Evolutionary conservation across 2,888 invertebrate genomes (phyloP).

Genomic region (Villa cingulata): DNA sequence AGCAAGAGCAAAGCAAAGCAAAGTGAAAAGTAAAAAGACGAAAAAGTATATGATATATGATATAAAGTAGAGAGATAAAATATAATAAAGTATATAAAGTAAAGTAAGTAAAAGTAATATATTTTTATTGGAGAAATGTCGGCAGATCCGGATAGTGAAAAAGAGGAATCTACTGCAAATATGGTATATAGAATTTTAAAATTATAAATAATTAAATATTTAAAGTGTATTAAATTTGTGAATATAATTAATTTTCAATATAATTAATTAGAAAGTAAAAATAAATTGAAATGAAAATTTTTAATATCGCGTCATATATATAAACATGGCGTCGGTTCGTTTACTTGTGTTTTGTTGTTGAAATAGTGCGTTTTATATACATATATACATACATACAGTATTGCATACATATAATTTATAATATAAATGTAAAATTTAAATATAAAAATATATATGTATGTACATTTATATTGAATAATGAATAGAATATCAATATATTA

Average conservation of each 20-base stretch:
- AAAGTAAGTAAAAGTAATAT: no score
- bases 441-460: not conserved
- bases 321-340: not conserved
- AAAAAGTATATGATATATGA: no score
- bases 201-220: not conserved
- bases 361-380: not conserved
- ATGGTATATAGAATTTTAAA: not conserved
- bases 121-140: not conserved
- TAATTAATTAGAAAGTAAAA: not conserved
- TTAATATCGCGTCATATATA: not conserved
- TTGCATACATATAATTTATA: no score
- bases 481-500: no score
- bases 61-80: no score
- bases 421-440: no score
- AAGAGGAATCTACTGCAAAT: not conserved
- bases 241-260: not conserved
- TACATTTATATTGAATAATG: not conserved
- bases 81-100: no score
- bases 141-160: not conserved
- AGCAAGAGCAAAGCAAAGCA: no score
- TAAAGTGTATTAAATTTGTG: not conserved
- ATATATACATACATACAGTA: not conserved
- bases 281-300: not conserved
- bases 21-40: no score
- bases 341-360: not conserved